Conservation (phyloP, 1,140 invertebrate genomes). For the Contarinia nasturtii region DNA sequence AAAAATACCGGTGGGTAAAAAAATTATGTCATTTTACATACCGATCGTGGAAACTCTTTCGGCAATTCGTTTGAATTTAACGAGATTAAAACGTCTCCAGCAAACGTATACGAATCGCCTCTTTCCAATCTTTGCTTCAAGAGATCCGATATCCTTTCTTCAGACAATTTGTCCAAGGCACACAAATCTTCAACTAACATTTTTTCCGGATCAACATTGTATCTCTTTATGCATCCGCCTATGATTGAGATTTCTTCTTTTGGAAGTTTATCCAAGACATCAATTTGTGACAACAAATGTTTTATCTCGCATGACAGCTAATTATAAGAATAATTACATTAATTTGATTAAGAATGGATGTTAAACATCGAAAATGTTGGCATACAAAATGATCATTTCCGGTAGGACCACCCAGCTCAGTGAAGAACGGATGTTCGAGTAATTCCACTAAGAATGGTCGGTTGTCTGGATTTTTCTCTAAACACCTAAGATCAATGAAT, state of each 20-base stretch:
- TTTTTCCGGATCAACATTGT: slow-evolving; percentile 33
- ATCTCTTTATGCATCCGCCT: slow-evolving; percentile 20
- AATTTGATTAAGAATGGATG: too few relatives aligned
- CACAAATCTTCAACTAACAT: slow-evolving; percentile 77
- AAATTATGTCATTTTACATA: slow-evolving; percentile 28
- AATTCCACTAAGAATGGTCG: slow-evolving; percentile 70
- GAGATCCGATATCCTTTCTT: slow-evolving; percentile 58
- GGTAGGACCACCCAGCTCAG: slow-evolving; percentile 33
- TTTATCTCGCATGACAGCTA: background rate
- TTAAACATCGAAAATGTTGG: too few relatives aligned
- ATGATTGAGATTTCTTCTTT: slow-evolving; percentile 18
- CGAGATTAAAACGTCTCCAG: slow-evolving; percentile 74
- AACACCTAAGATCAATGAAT: slow-evolving; percentile 59
- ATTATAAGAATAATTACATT: background rate
- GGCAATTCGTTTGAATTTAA: slow-evolving; percentile 64
- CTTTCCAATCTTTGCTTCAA: slow-evolving; percentile 47
- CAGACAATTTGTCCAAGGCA: slow-evolving; percentile 53
- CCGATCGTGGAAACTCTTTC: slow-evolving; percentile 45
- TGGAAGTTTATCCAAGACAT: background rate
- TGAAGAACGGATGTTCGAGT: slow-evolving; percentile 66
- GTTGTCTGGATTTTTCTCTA: slow-evolving; percentile 80
- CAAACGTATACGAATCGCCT: slow-evolving; percentile 64
- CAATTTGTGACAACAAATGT: background rate
- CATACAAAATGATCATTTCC: slow-evolving; percentile 58
- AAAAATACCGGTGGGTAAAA: background rate